Percentiles rank a stretch among this genome's conserved stretches.
These are phyloP conservation scores for Lagorchestes hirsutus DNA, from an alignment of 2,797 vertebrate species.

Conservation along the genomic window DNA sequence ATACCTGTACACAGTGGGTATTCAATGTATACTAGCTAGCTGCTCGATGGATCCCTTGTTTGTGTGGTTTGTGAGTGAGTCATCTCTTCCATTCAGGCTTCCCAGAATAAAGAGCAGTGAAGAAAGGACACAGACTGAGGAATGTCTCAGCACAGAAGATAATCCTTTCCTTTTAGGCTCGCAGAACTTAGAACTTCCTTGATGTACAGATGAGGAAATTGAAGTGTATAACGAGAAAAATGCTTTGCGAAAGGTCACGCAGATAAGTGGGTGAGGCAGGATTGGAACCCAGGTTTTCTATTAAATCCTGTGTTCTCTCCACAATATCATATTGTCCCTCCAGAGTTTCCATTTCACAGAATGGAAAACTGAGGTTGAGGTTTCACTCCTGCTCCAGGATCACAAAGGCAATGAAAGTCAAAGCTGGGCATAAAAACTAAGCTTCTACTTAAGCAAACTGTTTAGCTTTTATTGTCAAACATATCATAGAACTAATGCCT, in stretches of 20 bases:
- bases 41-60: not conserved
- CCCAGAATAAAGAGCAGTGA: not conserved
- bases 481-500: not conserved
- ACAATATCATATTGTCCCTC: not conserved
- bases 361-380: not conserved
- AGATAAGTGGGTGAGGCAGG: not conserved
- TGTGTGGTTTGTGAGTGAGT: not conserved
- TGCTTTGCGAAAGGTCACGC: not conserved
- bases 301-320: not conserved
- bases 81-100: not conserved
- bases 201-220: not conserved
- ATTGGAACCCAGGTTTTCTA: not conserved
- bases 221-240: fast-evolving
- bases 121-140: not conserved
- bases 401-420: not conserved
- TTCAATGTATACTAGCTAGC: not conserved
- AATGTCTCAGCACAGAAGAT: not conserved
- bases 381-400: not conserved
- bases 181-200: not conserved
- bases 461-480: not conserved
- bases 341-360: not conserved
- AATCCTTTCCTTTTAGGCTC: not conserved
- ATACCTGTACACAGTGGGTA: not conserved
- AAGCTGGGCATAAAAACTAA: not conserved
- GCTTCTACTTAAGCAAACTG: not conserved